Conservation (phyloP, 92 coral and sea anemone genomes). For the Chrysogorgia sp. region DNA sequence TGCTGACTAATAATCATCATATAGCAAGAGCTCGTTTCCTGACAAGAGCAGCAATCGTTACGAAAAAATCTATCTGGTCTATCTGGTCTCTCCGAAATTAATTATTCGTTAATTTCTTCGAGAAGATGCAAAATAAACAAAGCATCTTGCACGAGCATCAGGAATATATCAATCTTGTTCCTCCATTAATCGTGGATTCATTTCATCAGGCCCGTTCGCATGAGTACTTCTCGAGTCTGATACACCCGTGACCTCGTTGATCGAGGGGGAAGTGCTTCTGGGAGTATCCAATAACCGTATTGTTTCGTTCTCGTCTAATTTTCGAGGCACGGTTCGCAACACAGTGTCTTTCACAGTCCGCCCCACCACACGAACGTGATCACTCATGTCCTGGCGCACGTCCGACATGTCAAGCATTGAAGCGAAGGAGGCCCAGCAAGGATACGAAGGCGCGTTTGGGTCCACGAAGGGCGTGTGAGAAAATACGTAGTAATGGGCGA, state of each 20-base stretch:
- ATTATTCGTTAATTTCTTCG: no score
- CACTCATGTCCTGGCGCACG: constrained; percentile 83
- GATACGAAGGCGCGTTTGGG: constrained; percentile 79
- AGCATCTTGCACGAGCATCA: no score
- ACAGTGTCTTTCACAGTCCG: constrained; percentile 78
- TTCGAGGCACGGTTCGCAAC: constrained; percentile 54
- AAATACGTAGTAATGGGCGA: constrained; percentile 85
- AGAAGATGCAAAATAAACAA: no score
- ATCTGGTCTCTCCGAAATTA: no score
- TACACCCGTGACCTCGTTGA: constrained; percentile 8
- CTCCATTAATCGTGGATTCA: not conserved
- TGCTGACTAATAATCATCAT: no score
- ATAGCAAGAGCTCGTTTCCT: no score
- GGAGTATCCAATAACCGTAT: constrained; percentile 30
- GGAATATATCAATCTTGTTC: not conserved
- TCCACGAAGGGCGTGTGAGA: constrained; percentile 88
- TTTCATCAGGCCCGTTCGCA: not conserved
- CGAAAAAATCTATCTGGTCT: no score
- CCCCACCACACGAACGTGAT: constrained; percentile 84
- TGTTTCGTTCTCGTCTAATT: constrained; percentile 21
- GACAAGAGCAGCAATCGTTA: no score
- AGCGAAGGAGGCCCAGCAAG: constrained; percentile 88
- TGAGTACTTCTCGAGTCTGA: not conserved
- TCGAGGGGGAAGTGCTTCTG: constrained; percentile 1
- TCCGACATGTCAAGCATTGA: constrained; percentile 95